These are phyloP conservation scores for Nannoperca obscura DNA, from an alignment of 2,797 vertebrate species.

Conservation along the genomic window DNA sequence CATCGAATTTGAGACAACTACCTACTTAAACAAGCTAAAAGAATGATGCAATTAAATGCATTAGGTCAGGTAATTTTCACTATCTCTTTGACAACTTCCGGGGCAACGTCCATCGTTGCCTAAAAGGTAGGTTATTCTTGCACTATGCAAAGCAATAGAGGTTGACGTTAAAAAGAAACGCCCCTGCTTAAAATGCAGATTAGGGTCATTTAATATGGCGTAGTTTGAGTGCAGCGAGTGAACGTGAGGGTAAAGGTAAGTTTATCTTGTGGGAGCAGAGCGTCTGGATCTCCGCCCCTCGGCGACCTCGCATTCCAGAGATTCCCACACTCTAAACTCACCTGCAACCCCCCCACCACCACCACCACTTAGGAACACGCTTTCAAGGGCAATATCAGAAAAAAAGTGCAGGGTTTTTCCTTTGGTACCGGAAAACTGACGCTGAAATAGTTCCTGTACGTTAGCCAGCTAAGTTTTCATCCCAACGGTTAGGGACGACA, in stretches of 20 bases:
- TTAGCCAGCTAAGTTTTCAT: conserved; percentile 61
- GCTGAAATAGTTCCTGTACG: conserved; percentile 7
- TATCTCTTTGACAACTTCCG: conserved; percentile 8
- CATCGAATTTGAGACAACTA: conserved; percentile 17
- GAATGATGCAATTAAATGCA: conserved; percentile 13
- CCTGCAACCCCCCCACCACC: conserved; percentile 79
- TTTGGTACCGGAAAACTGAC: conserved; percentile 16
- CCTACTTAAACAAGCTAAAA: background rate
- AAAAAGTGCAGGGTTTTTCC: conserved; percentile 6
- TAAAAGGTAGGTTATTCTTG: conserved; percentile 19
- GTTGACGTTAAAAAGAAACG: conserved; percentile 34
- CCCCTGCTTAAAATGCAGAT: conserved; percentile 56
- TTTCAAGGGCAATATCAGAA: conserved; percentile 40
- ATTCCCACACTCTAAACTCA: conserved; percentile 88
- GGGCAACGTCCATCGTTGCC: background rate
- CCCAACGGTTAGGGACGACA: conserved; percentile 18
- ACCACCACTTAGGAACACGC: conserved; percentile 39
- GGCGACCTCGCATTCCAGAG: conserved; percentile 86
- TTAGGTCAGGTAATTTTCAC: conserved; percentile 3
- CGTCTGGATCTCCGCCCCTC: conserved; percentile 71
- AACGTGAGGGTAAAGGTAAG: conserved; percentile 67
- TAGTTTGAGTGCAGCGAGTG: conserved; percentile 36
- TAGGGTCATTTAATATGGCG: conserved; percentile 74
- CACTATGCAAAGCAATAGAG: background rate
- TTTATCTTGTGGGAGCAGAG: conserved; percentile 56